Evolutionary conservation across 2,888 invertebrate genomes (phyloP), one percentile per base, ranked within the genome.

Genomic region (Clunio marinus): DNA sequence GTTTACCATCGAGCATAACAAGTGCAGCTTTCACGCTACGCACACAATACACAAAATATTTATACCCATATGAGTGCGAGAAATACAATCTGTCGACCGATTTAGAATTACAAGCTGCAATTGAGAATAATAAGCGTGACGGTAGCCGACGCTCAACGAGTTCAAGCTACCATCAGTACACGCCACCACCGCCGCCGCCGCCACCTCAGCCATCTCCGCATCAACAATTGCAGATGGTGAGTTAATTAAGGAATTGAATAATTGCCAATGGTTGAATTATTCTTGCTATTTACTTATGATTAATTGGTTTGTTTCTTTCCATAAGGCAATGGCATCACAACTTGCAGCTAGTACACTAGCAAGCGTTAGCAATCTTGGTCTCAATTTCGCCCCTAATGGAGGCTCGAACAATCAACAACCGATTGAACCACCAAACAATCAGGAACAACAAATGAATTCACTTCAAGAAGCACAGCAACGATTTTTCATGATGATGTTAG

Each of bases 21-120:
- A 97, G 97, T 71, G 99, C 99, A 35, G 99, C 99, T 27, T 99
- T 99, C 80, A 99, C 99, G 46, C 84, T 99, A 71, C 86, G 99
- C 74, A 99, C 98, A 76, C 99, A 99, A 97, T 68, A 68, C 25
- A 68, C 58, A 58, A 68, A 68, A 45, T 68, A 68, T 20, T 58
- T 68, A 41, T 68, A 68, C 58, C 58, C 68, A 37, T 68, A 68
- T 20, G 68, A 68, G 41, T 58, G 58, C 25, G 68, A 68, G 55
- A 68, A 68, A 25, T 58, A 57, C 7, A 68, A 68, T 28, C 27
- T 68, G 32, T 58, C 58, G 37, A 27, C 58, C 1, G 58, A 57
- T 2, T 15, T 58, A 5, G 68, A 68, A 32, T 25, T 68, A 28
- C 68, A 68, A 27, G 68, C 68, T 2, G 68, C 68, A 10, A 68